Evolutionary conservation across 2,797 vertebrate genomes (phyloP).

Genomic region (Rhinatrema bivittatum): DNA sequence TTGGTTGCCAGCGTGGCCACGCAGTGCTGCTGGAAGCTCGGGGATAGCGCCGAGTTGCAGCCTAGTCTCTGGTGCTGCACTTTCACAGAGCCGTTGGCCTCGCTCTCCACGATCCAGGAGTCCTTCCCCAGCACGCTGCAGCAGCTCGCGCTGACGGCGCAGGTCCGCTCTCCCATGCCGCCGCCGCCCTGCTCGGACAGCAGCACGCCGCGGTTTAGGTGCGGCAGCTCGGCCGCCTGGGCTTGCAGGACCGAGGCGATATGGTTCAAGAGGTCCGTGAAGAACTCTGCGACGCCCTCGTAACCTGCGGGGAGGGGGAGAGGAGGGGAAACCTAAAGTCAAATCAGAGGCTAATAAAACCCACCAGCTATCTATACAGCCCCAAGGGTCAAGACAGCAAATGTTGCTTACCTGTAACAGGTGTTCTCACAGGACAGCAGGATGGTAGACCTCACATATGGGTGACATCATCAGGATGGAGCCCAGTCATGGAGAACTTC

Average conservation of each 20-base stretch:
- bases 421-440: too few species aligned
- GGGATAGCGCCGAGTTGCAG: constrained; percentile 83
- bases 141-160: constrained; percentile 59
- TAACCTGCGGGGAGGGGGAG: constrained; percentile 65
- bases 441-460: too few species aligned
- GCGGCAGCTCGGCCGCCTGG: constrained; percentile 55
- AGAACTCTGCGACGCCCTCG: constrained; percentile 91
- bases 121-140: constrained; percentile 72
- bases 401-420: too few species aligned
- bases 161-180: constrained; percentile 52
- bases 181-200: constrained; percentile 45
- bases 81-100: constrained; percentile 58
- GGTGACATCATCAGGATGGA: too few species aligned
- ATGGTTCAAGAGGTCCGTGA: constrained; percentile 89
- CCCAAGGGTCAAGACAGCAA: too few species aligned
- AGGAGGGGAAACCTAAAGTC: neutral
- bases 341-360: too few species aligned
- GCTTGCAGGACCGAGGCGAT: constrained; percentile 81
- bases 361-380: too few species aligned
- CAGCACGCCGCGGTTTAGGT: constrained; percentile 45
- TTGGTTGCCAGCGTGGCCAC: constrained; percentile 91
- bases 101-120: constrained; percentile 77
- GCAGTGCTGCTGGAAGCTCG: constrained; percentile 97
- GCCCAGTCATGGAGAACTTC: too few species aligned
- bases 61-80: constrained; percentile 88